Evolutionary conservation across 1,140 invertebrate genomes (phyloP).

Genomic region (Pachyrhynchus sulphureomaculatus): DNA sequence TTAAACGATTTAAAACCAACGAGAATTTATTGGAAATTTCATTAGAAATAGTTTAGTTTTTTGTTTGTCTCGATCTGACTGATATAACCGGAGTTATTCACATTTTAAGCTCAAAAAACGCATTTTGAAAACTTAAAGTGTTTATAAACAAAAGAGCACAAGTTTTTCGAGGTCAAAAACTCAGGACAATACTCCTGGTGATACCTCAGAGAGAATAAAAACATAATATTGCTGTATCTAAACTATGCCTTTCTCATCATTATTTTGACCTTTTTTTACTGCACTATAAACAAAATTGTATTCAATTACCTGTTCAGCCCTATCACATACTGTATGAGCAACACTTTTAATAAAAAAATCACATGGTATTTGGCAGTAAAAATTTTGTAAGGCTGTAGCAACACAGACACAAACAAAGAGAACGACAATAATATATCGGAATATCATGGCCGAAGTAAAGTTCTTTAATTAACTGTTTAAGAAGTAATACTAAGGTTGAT

Average conservation of each 20-base stretch:
- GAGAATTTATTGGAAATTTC: too few relatives aligned
- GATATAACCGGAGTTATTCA: too few relatives aligned
- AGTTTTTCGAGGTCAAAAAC: too few relatives aligned
- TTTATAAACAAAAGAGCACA: too few relatives aligned
- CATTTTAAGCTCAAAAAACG: too few relatives aligned
- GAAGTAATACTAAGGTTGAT: background rate
- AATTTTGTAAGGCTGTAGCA: slow-evolving; percentile 20
- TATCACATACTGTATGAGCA: slow-evolving; percentile 40
- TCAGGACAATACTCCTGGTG: too few relatives aligned
- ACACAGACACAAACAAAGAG: slow-evolving; percentile 6
- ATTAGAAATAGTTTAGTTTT: too few relatives aligned
- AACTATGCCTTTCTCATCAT: too few relatives aligned
- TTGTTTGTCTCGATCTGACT: too few relatives aligned
- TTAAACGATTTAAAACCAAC: too few relatives aligned
- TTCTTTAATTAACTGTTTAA: background rate
- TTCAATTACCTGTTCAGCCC: slow-evolving; percentile 28
- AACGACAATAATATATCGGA: background rate
- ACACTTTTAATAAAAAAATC: slow-evolving; percentile 30
- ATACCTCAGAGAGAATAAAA: background rate
- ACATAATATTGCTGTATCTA: background rate
- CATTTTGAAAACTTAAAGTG: too few relatives aligned
- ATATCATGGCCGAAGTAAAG: background rate
- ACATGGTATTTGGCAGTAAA: slow-evolving; percentile 41
- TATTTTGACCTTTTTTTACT: too few relatives aligned
- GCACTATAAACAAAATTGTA: background rate